Conservation (phyloP, 2,888 invertebrate species). For the Mythimna vitellina region DNA sequence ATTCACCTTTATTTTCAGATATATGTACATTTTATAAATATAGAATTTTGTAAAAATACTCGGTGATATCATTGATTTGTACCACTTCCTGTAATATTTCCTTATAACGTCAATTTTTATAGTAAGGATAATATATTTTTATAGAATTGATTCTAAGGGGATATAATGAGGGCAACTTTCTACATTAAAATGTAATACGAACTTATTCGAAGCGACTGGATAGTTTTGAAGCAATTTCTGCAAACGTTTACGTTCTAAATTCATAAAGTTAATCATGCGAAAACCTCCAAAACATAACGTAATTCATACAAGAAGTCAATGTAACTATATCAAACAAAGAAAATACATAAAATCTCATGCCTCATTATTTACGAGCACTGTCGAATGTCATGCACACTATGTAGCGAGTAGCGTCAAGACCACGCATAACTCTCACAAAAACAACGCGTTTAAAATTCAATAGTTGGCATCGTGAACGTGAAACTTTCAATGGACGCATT, state of each 20-base stretch:
- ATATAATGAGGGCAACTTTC: slow-evolving; percentile 4
- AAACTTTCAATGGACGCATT: slow-evolving; percentile 59
- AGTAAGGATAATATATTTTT: neutral
- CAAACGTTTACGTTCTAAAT: neutral
- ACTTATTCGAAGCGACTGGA: neutral
- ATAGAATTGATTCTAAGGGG: neutral
- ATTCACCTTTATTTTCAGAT: neutral
- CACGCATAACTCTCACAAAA: slow-evolving; percentile 47
- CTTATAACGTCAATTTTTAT: slow-evolving; percentile 1
- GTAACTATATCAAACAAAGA: neutral
- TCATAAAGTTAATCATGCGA: slow-evolving; percentile 16
- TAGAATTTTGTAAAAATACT: slow-evolving; percentile 1
- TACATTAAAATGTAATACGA: neutral
- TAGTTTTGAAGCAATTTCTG: neutral
- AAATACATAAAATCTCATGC: slow-evolving; percentile 35
- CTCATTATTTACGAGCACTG: slow-evolving; percentile 24
- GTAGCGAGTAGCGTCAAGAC: slow-evolving; percentile 11
- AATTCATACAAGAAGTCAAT: neutral
- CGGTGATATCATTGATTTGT: neutral
- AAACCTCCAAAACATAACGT: slow-evolving; percentile 10
- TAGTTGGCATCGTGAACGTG: slow-evolving; percentile 32
- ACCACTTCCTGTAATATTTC: slow-evolving; percentile 8
- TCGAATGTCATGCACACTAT: slow-evolving; percentile 46
- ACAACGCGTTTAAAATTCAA: slow-evolving; percentile 58
- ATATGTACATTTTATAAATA: neutral